Conservation (phyloP, 2,113 vertebrate genomes). For the Morone saxatilis region DNA sequence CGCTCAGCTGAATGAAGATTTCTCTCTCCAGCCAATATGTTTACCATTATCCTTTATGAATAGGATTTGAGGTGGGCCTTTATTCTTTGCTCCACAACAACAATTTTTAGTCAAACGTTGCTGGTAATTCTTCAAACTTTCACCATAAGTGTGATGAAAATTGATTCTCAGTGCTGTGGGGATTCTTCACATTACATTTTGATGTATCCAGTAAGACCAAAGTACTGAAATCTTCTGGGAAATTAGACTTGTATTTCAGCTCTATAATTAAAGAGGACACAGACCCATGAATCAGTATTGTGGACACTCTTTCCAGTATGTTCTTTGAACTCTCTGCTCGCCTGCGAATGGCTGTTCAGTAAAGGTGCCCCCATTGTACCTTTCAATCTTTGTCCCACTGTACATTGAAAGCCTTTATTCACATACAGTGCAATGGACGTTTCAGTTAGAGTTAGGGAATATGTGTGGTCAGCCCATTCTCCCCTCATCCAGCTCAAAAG, state of each 20-base stretch:
- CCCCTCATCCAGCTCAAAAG: constrained; percentile 59
- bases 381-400: constrained; percentile 84
- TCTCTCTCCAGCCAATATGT: too few species aligned
- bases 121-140: background rate
- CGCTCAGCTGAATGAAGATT: background rate
- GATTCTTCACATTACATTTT: background rate
- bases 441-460: constrained; percentile 80
- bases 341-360: constrained; percentile 77
- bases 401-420: constrained; percentile 83
- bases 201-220: background rate
- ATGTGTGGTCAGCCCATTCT: constrained; percentile 82
- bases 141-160: background rate
- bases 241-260: background rate
- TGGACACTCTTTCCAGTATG: constrained; percentile 73
- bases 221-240: background rate
- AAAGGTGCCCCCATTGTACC: constrained; percentile 81
- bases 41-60: background rate
- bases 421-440: constrained; percentile 77
- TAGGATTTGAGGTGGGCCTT: background rate
- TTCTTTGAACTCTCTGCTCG: constrained; percentile 80
- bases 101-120: background rate
- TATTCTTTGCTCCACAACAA: background rate
- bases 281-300: constrained; percentile 54
- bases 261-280: constrained; percentile 34
- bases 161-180: background rate